Conservation (phyloP, 2,888 invertebrate genomes). For the Tryphoninae sp. region DNA sequence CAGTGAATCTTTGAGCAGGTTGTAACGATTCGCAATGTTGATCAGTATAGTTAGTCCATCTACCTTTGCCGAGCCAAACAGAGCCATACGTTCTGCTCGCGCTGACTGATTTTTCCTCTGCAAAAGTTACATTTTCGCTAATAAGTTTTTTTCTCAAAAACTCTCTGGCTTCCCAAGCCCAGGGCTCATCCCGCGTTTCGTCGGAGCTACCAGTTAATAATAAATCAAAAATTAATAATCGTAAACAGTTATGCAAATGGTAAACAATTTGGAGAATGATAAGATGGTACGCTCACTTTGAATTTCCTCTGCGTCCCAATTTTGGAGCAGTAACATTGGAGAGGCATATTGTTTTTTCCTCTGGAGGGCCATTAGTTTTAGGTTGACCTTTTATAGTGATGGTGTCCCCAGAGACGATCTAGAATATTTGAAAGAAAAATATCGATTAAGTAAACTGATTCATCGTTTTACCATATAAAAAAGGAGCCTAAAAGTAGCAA, state of each 20-base stretch:
- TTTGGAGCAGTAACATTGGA: slow-evolving; percentile 96
- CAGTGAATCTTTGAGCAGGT: slow-evolving; percentile 29
- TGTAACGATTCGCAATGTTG: slow-evolving; percentile 45
- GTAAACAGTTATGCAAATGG: too few species aligned
- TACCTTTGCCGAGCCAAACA: slow-evolving; percentile 92
- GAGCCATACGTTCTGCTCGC: slow-evolving; percentile 94
- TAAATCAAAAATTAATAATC: neutral
- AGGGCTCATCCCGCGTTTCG: slow-evolving; percentile 94
- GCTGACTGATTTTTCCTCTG: slow-evolving; percentile 91
- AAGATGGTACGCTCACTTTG: slow-evolving; percentile 77
- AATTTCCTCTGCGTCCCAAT: slow-evolving; percentile 89
- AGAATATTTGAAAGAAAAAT: slow-evolving; percentile 40
- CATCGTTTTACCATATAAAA: slow-evolving; percentile 63
- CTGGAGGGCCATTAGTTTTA: slow-evolving; percentile 92
- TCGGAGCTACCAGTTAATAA: slow-evolving; percentile 74
- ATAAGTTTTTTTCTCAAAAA: slow-evolving; percentile 95
- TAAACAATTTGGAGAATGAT: too few species aligned
- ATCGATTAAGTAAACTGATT: slow-evolving; percentile 22
- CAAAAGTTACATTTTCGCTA: slow-evolving; percentile 94
- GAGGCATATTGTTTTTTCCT: slow-evolving; percentile 95
- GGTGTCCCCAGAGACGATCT: slow-evolving; percentile 98
- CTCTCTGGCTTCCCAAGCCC: slow-evolving; percentile 98
- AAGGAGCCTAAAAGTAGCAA: slow-evolving; percentile 64
- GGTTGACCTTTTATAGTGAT: slow-evolving; percentile 94
- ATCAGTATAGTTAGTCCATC: slow-evolving; percentile 36